Conservation (phyloP, 2,888 invertebrate species). For the Agrilus mali region DNA sequence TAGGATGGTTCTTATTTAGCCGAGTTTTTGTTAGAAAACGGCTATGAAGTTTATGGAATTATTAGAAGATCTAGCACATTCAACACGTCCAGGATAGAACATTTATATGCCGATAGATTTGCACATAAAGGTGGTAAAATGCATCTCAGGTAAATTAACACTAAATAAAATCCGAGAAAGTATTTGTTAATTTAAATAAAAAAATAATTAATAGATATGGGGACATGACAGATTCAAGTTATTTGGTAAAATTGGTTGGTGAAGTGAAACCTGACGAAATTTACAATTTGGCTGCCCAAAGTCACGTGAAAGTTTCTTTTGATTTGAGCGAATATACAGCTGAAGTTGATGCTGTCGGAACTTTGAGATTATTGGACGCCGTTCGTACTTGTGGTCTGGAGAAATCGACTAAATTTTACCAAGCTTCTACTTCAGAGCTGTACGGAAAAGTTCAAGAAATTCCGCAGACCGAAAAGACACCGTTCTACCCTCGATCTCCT, state of each 20-base stretch:
- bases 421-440: slow-evolving; percentile 89
- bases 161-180: too few relatives aligned
- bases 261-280: slow-evolving; percentile 80
- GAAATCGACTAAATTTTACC: slow-evolving; percentile 72
- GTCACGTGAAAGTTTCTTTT: slow-evolving; percentile 97
- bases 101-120: slow-evolving; percentile 81
- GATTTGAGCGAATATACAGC: slow-evolving; percentile 97
- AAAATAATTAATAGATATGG: slow-evolving; percentile 55
- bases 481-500: slow-evolving; percentile 90
- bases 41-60: slow-evolving; percentile 90
- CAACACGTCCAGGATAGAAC: slow-evolving; percentile 90
- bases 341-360: slow-evolving; percentile 89
- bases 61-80: slow-evolving; percentile 88
- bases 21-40: slow-evolving; percentile 81
- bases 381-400: slow-evolving; percentile 77
- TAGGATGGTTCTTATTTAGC: slow-evolving; percentile 96
- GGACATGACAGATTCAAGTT: slow-evolving; percentile 94
- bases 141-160: slow-evolving; percentile 48
- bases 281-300: slow-evolving; percentile 96
- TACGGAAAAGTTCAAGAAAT: slow-evolving; percentile 86
- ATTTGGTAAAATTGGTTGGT: slow-evolving; percentile 71
- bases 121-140: slow-evolving; percentile 75
- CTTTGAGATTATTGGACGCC: slow-evolving; percentile 78
- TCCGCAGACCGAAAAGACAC: slow-evolving; percentile 86
- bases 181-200: too few relatives aligned